Evolutionary conservation across 1,140 invertebrate genomes (phyloP).

Genomic region (Drosophila repletoides): DNA sequence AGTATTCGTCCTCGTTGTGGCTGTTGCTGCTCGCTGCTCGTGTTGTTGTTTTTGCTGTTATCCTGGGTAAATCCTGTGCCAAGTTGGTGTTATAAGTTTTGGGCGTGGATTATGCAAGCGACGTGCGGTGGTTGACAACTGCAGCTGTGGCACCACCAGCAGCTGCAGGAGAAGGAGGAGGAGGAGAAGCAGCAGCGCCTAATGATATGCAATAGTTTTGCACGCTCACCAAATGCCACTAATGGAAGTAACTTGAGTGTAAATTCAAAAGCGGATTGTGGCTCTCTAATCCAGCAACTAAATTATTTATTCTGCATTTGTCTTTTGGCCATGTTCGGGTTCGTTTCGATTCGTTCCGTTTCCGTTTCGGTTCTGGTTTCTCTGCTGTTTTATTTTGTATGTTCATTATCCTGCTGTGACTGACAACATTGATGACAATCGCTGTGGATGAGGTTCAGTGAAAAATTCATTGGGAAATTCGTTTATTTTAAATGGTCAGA

Average conservation of each 20-base stretch:
- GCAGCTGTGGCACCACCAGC: conserved; percentile 3
- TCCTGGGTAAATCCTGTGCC: conserved; percentile 47
- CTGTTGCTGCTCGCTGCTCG: neutral
- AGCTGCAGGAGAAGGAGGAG: conserved; percentile 6
- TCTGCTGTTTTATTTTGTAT: neutral
- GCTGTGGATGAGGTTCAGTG: neutral
- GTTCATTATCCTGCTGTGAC: too few relatives aligned
- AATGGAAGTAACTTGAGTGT: conserved; percentile 78
- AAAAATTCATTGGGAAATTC: conserved; percentile 38
- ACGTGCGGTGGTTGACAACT: conserved; percentile 32
- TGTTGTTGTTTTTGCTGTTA: conserved; percentile 34
- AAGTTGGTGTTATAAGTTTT: conserved; percentile 56
- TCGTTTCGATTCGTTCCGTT: conserved; percentile 9
- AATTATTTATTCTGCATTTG: conserved; percentile 78
- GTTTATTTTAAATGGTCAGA: conserved; percentile 58
- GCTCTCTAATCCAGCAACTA: conserved; percentile 69
- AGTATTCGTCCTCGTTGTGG: neutral
- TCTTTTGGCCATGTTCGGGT: conserved; percentile 54
- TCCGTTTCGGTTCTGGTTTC: neutral
- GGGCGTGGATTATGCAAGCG: conserved; percentile 52
- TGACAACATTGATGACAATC: conserved; percentile 1
- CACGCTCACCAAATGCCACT: conserved; percentile 49
- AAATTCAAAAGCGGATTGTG: conserved; percentile 77
- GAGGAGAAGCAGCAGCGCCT: conserved; percentile 30
- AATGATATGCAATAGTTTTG: conserved; percentile 75